Base-by-base conservation (phyloP, 2,797 vertebrate genomes). In the Pterois miles region DNA sequence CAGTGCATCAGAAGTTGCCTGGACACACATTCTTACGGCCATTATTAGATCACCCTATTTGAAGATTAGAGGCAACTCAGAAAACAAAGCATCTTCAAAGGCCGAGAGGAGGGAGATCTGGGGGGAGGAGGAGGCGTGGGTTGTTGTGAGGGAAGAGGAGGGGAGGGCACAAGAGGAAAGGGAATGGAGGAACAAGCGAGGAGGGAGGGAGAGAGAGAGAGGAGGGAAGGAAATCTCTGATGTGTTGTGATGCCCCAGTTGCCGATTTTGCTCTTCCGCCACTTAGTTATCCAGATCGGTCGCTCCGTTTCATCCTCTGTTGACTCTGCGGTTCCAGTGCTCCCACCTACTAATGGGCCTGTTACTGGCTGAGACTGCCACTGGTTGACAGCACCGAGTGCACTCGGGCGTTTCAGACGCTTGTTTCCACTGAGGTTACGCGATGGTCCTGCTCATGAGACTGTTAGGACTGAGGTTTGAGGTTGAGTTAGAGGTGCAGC, bases 11-110 rank as follows among this genome's bases (percentile, higher is more conserved):
- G 36, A 86, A 86, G 48, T 80, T 73, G 78, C 70, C 50, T 3
- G 5, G 73, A 25, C 27, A 67, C 76, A 69, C 68, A 31, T 74
- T 69, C 66, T 59, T 46, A 46, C 23, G 62, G 82, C 67, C 88
- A 70, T 91, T 91, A 91, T 91, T 91, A 91, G 88, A 89, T 89
- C 83, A 84, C 68, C 66, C 82, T 85, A 88, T 90, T 83, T 91
- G 86, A 85, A 88, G 88, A 93, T 92, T 86, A 88, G 87, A 88
- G 56, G 71, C 87, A 85, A 91, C 74, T 86, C 70, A 4, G 80
- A 86, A 86, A 89, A 92, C 91, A 91, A 92, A 90, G 91, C 82
- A 82, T 92, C 91, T 90, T 92, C 90, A 91, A 92, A 93, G 89
- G 88, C 77, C 29, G 60, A 72, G 74, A 46, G 76, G 54, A 46